These are phyloP conservation scores for Nudaria mundana DNA, from an alignment of 2,888 invertebrate genomes.

Conservation along the genomic window DNA sequence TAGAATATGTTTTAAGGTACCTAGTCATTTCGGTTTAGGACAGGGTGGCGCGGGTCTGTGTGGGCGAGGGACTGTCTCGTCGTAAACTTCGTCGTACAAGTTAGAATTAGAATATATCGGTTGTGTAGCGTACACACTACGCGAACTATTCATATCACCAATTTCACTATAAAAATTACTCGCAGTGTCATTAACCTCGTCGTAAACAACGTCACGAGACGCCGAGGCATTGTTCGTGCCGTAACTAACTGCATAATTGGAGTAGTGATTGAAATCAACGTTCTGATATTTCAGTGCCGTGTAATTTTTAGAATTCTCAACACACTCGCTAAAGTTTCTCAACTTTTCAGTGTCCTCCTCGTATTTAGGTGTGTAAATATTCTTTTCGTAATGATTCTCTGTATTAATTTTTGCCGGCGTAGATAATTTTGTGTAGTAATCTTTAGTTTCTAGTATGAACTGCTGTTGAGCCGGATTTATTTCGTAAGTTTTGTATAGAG, in stretches of 20 bases:
- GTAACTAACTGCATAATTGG: constrained; percentile 37
- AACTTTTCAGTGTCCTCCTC: constrained; percentile 65
- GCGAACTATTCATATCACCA: constrained; percentile 42
- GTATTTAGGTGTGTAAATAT: constrained; percentile 66
- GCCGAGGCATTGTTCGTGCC: constrained; percentile 38
- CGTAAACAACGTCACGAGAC: constrained; percentile 49
- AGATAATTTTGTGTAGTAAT: constrained; percentile 69
- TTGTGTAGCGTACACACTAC: constrained; percentile 32
- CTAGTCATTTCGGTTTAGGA: constrained; percentile 50
- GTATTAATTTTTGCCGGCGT: constrained; percentile 47
- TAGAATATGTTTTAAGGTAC: not conserved
- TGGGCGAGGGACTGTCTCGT: constrained; percentile 68
- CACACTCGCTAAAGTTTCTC: constrained; percentile 60
- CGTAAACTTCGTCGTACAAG: constrained; percentile 71
- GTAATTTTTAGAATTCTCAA: constrained; percentile 71
- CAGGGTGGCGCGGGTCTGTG: constrained; percentile 83
- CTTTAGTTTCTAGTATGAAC: constrained; percentile 66
- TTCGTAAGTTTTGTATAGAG: constrained; percentile 62
- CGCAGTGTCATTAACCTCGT: constrained; percentile 64
- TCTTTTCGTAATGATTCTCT: constrained; percentile 64
- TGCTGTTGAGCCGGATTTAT: constrained; percentile 58
- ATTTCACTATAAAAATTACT: constrained; percentile 70
- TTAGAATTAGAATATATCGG: constrained; percentile 46
- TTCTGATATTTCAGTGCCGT: constrained; percentile 68
- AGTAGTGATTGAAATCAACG: constrained; percentile 50